These are phyloP conservation scores for Parambassis ranga DNA, from an alignment of 2,797 vertebrate genomes.

Conservation along the genomic window DNA sequence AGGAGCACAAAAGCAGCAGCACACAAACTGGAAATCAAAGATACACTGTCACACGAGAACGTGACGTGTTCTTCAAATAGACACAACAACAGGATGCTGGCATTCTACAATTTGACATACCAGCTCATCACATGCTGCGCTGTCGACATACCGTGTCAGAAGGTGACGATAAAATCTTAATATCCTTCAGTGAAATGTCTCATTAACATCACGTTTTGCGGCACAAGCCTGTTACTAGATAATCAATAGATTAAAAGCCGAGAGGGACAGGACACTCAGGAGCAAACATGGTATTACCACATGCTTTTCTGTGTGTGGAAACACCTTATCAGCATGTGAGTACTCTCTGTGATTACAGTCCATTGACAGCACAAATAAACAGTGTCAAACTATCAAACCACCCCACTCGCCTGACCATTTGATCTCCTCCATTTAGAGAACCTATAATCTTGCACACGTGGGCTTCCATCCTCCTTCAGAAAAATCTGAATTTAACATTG, in stretches of 20 bases:
- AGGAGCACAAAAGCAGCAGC: neutral
- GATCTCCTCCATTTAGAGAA: conserved; percentile 2
- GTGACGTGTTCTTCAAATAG: conserved; percentile 27
- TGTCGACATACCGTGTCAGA: conserved; percentile 41
- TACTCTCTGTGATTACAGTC: conserved; percentile 35
- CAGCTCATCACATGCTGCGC: conserved; percentile 10
- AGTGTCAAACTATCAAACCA: conserved; percentile 31
- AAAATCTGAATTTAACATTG: neutral
- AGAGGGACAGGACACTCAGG: conserved; percentile 2
- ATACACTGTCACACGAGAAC: neutral
- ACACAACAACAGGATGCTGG: neutral
- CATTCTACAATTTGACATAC: conserved; percentile 33
- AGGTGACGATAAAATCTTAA: conserved; percentile 49
- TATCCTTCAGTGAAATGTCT: conserved; percentile 52
- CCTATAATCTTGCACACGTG: conserved; percentile 11
- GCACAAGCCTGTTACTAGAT: conserved; percentile 39
- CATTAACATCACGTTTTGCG: conserved; percentile 45
- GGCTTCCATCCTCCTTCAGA: neutral
- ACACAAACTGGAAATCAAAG: neutral
- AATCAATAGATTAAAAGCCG: conserved; percentile 38
- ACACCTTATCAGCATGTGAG: conserved; percentile 17
- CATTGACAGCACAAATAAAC: conserved; percentile 45
- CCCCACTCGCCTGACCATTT: neutral
- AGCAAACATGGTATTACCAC: neutral
- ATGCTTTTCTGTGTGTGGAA: neutral